Evolutionary conservation across 2,888 invertebrate species (phyloP), one percentile per base, ranked within the genome.

Genomic region (Deroplatys truncata): DNA sequence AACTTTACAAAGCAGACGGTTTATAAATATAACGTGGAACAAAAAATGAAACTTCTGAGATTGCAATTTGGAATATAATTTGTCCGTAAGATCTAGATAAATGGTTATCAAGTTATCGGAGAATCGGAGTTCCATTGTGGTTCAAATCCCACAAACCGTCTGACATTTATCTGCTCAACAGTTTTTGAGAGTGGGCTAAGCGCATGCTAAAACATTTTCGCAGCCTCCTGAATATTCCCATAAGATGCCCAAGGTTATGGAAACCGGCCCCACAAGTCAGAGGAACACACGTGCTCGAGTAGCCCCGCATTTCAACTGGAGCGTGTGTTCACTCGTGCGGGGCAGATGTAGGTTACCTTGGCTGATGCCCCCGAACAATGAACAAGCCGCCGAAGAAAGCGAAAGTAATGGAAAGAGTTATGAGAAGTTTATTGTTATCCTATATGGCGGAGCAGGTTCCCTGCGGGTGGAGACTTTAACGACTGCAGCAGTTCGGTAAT

Each of bases 271-370:
- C 20, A 20, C 56, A 72, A 43, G 43, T 43, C 43, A 13, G 13
- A 43, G 43, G 43, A 3, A 72, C 56, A 72, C 56, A 72, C 56
- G 56, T 72, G 56, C 56, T 72, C 20, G 56, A 72, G 56, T 72
- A 72, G 56, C 56, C 25, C 25, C 82, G 86, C 82, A 82, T 29
- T 82, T 86, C 25, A 86, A 86, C 29, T 86, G 86, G 86, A 86
- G 86, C 84, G n/a, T 85, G 88, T 28, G n/a, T 29, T 85, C 85
- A n/a, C 28, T 87, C 82, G 87, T 87, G 90, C 49, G 85, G 86
- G 28, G 43, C 56, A 86, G 72, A 90, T 90, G 90, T 90, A 85
- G 90, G 90, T 90, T 90, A 90, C 89, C 89, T 89, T 89, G 89
- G 85, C 82, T 28, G 56, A 31, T 56, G 84, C 31, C 85, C 20